A percentile compares a stretch with the other conserved stretches of the same genome.
phyloP scores from a whole-genome alignment of 1,140 invertebrate genomes.

The Macrocentrus cingulum region DNA sequence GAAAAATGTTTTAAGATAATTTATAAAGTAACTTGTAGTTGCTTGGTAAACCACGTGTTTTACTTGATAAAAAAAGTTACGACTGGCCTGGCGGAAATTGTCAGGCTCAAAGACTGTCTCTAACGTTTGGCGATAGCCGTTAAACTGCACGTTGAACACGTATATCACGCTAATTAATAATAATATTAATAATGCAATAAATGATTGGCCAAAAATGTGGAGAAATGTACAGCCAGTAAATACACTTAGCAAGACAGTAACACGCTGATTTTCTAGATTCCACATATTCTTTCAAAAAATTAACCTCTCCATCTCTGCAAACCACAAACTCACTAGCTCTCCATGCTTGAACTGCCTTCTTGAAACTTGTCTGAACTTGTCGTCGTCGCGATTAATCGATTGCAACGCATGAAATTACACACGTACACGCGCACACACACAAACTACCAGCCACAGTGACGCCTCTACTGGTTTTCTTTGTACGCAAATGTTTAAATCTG shows the following conservation, averaged over 20 bases:
- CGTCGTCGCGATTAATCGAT: too few relatives aligned
- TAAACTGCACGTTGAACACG: conserved; percentile 48
- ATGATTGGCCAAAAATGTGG: conserved; percentile 46
- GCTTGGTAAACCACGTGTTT: too few relatives aligned
- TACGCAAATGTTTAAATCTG: too few relatives aligned
- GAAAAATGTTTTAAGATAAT: conserved; percentile 22
- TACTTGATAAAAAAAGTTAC: conserved; percentile 28
- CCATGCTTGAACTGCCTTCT: not conserved
- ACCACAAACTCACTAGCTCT: conserved; percentile 28
- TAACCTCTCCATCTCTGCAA: conserved; percentile 52
- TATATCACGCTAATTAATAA: conserved; percentile 44
- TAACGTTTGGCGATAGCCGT: conserved; percentile 48
- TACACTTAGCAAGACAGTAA: conserved; percentile 45
- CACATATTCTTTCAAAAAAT: conserved; percentile 54
- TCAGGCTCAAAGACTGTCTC: conserved; percentile 37
- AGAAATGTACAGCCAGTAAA: conserved; percentile 45
- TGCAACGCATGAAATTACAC: too few relatives aligned
- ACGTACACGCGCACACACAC: too few relatives aligned
- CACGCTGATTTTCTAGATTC: conserved; percentile 46
- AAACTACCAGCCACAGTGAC: too few relatives aligned
- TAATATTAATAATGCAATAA: conserved; percentile 42
- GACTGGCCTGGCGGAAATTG: conserved; percentile 29
- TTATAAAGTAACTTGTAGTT: too few relatives aligned
- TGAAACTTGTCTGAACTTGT: too few relatives aligned
- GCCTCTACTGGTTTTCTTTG: too few relatives aligned